These are phyloP conservation scores for Paradisaea rubra DNA, from an alignment of 2,113 vertebrate species.

Conservation along the genomic window DNA sequence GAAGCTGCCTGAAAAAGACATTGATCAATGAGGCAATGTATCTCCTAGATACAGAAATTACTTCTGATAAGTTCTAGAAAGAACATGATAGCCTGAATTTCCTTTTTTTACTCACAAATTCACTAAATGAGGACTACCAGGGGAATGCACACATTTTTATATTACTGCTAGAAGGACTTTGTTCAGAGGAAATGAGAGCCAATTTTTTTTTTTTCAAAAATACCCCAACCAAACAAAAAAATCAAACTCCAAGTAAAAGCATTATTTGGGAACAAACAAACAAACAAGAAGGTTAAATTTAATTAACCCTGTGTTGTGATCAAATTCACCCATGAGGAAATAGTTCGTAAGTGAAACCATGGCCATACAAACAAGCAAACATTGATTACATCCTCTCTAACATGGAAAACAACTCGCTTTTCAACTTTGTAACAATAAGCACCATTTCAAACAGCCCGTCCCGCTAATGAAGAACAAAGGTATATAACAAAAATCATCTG, in stretches of 20 bases:
- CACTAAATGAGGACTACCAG: not conserved
- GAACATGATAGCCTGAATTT: not conserved
- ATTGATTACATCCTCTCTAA: not conserved
- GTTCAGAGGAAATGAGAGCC: not conserved
- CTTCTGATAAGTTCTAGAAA: not conserved
- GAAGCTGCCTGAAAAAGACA: constrained; percentile 25
- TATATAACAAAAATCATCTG: not conserved
- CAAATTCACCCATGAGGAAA: not conserved
- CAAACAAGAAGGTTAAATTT: not conserved
- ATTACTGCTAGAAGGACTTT: not conserved
- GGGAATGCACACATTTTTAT: not conserved
- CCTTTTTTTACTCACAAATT: not conserved
- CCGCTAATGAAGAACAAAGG: not conserved
- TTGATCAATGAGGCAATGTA: not conserved
- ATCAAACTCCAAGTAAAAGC: not conserved
- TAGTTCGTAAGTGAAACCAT: not conserved
- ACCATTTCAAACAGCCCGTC: not conserved
- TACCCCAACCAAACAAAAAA: not conserved
- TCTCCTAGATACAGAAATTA: not conserved
- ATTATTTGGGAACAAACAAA: not conserved
- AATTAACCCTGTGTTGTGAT: not conserved
- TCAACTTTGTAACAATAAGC: not conserved
- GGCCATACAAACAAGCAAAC: not conserved
- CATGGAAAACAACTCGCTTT: not conserved
- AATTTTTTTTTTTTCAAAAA: not conserved